These are phyloP conservation scores for Teleogryllus oceanicus DNA, from an alignment of 2,888 invertebrate species.

Conservation along the genomic window DNA sequence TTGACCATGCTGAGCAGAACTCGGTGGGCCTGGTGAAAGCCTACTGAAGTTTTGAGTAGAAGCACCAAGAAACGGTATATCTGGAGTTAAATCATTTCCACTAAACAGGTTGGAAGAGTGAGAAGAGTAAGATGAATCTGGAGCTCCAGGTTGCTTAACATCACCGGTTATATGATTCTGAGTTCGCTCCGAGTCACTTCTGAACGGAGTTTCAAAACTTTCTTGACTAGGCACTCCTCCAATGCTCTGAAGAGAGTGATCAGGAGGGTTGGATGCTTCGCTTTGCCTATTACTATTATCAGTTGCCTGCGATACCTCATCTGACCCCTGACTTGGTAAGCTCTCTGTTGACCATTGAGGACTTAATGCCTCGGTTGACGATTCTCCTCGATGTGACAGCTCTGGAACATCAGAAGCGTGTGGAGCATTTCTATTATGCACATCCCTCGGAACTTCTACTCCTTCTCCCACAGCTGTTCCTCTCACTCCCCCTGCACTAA, in stretches of 20 bases:
- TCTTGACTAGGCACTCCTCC: background rate
- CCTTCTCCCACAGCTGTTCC: background rate
- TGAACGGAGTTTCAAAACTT: background rate
- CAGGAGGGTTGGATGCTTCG: background rate
- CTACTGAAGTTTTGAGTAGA: background rate
- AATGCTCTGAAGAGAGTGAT: background rate
- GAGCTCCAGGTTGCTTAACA: background rate
- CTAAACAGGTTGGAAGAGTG: background rate
- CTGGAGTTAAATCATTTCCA: background rate
- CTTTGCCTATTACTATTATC: slow-evolving; percentile 56
- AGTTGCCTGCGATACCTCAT: slow-evolving; percentile 56
- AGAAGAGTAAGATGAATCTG: background rate
- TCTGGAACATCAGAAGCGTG: background rate
- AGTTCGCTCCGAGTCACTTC: background rate
- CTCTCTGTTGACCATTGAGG: slow-evolving; percentile 66
- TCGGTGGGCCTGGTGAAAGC: background rate
- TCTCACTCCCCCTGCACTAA: background rate
- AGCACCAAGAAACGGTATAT: background rate
- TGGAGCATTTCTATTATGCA: background rate
- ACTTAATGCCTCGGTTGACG: slow-evolving; percentile 30
- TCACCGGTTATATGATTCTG: background rate
- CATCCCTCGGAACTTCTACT: background rate
- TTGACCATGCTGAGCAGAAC: background rate
- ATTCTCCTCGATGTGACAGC: background rate
- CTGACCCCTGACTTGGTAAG: slow-evolving; percentile 63